Evolutionary conservation across 2,113 vertebrate genomes (phyloP).

Genomic region (Pardalotus punctatus): DNA sequence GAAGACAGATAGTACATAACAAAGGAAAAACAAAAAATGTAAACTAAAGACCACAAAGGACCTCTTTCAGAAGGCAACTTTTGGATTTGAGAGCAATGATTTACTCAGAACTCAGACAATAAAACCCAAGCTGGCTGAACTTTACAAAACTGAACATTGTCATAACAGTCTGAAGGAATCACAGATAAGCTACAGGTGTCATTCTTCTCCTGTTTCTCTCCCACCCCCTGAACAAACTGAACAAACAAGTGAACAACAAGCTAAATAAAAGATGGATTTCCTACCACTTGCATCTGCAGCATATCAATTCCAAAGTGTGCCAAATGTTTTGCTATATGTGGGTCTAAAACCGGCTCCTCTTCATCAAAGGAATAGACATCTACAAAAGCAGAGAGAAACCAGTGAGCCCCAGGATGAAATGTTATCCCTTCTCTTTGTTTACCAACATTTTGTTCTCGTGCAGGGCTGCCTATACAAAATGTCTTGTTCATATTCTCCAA

Average conservation of each 20-base stretch:
- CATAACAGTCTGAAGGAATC: not conserved
- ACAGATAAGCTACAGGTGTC: not conserved
- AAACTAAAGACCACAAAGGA: not conserved
- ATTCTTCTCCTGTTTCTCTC: not conserved
- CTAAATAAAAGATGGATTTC: slow-evolving; percentile 4
- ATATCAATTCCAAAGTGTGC: slow-evolving; percentile 98
- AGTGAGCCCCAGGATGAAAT: not conserved
- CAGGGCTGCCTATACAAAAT: not conserved
- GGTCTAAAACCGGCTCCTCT: slow-evolving; percentile 94
- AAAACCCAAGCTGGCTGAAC: not conserved
- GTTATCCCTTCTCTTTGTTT: not conserved
- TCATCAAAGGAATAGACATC: slow-evolving; percentile 98
- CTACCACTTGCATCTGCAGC: slow-evolving; percentile 93
- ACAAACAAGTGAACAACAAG: not conserved
- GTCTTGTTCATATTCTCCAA: not conserved
- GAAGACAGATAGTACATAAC: not conserved
- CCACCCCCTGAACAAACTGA: not conserved
- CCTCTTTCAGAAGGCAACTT: not conserved
- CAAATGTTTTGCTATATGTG: slow-evolving; percentile 92
- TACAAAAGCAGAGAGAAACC: slow-evolving; percentile 64
- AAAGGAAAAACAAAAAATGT: not conserved
- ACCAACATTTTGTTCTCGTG: not conserved
- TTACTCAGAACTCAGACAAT: not conserved
- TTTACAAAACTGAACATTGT: not conserved
- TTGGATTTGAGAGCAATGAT: not conserved